Conservation (phyloP, 2,888 invertebrate genomes). For the Agriopis marginaria region DNA sequence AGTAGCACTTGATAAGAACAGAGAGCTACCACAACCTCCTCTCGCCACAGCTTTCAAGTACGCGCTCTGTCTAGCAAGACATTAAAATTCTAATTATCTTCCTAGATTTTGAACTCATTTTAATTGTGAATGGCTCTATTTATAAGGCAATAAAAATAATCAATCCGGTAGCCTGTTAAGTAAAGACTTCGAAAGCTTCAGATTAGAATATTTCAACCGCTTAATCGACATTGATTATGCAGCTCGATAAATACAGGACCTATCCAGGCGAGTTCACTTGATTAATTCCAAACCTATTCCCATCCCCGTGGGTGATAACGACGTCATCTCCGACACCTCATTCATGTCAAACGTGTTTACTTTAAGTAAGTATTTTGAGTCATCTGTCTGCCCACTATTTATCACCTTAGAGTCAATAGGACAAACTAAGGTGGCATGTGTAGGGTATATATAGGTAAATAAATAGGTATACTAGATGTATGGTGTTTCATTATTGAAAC, state of each 20-base stretch:
- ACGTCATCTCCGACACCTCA: constrained; percentile 12
- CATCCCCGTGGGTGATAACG: constrained; percentile 16
- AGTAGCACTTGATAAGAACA: constrained; percentile 10
- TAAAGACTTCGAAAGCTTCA: no score
- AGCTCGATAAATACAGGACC: constrained; percentile 23
- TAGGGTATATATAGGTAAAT: neutral
- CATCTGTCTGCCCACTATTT: neutral
- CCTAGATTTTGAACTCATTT: no score
- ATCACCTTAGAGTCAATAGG: neutral
- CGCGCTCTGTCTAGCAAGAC: no score
- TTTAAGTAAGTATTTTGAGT: neutral
- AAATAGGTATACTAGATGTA: no score
- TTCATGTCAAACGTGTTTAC: constrained; percentile 17
- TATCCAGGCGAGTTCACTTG: constrained; percentile 26
- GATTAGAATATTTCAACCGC: constrained; percentile 18
- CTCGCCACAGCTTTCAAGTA: neutral
- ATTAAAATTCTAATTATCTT: no score
- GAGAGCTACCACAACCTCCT: neutral
- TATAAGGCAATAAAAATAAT: no score
- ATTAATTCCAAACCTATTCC: constrained; percentile 37
- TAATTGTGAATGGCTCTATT: no score
- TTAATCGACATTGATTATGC: constrained; percentile 21
- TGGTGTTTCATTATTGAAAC: no score
- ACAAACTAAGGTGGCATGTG: constrained; percentile 8
- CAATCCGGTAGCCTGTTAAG: no score